Base-by-base conservation (phyloP, 2,888 invertebrate genomes). In the Sminthurinus aureus region DNA sequence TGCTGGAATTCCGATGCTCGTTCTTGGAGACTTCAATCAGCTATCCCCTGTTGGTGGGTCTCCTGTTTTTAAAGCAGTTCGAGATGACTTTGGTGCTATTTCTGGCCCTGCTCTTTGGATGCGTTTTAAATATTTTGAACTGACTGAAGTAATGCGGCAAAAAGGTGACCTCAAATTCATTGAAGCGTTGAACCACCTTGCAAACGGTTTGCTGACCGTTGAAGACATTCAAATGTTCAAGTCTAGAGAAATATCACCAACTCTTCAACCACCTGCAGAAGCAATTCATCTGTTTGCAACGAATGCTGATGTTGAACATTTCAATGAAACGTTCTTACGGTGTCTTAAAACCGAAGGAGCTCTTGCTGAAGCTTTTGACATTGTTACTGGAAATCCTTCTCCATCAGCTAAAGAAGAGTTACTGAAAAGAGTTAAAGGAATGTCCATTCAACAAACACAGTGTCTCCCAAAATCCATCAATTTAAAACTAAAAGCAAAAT, bases 131-230 rank as follows among this genome's bases (percentile, higher is more conserved):
- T 15, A 84, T 2, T 86, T 50, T 64, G 81, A 86, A 66, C 67
- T 86, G 12, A 83, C 81, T 2, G 82, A 87, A 81, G 84, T 87
- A 0, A 87, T 87, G 86, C 24, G 87, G 22, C 85, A 87, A 75
- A 79, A 71, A 79, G 87, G 82, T 13, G 85, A 87, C 13, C 20
- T 73, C 8, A 69, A 52, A 13, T 88, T 87, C 66, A 83, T 83
- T 3, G 52, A 81, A 71, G 84, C 85, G 12, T 75, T 88, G 15
- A 86, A 87, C 22, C 82, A 83, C 38, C 58, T 88, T 81, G 82
- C 86, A 13, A 74, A 51, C 0, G 87, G 87, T 26, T 52, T 18
- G 9, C 76, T 86, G 81, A 77, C 79, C 13, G 50, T 26, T 3
- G 73, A 74, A 13, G 84, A 85, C n/a, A 79, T 85, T n/a, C 20